Evolutionary conservation across 2,113 vertebrate species (phyloP).

Genomic region (Austrofundulus limnaeus): DNA sequence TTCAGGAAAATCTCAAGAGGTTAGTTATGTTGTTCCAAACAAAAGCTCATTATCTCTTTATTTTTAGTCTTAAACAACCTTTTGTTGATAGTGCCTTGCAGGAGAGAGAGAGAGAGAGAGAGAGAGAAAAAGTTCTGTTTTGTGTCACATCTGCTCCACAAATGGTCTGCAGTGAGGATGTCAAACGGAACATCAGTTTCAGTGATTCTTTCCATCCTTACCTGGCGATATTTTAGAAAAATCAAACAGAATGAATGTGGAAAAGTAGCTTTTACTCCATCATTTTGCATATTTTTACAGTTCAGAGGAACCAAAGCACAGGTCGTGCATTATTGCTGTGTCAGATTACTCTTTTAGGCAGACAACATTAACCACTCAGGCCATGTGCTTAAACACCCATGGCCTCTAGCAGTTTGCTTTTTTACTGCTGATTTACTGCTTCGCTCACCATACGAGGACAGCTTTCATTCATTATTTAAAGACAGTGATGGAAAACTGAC

Average conservation of each 20-base stretch:
- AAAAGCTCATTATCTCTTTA: not conserved
- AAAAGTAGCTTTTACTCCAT: not conserved
- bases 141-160: not conserved
- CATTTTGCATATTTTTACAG: not conserved
- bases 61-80: slow-evolving; percentile 6
- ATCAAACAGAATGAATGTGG: not conserved
- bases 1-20: not conserved
- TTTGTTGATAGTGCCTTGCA: not conserved
- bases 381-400: slow-evolving; percentile 15
- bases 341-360: slow-evolving; percentile 20
- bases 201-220: not conserved
- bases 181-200: not conserved
- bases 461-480: slow-evolving; percentile 63
- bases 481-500: slow-evolving; percentile 32
- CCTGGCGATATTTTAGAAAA: not conserved
- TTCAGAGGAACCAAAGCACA: not conserved
- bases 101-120: not conserved
- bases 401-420: slow-evolving; percentile 40
- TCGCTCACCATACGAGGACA: slow-evolving; percentile 33
- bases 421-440: slow-evolving; percentile 56
- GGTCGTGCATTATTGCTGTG: not conserved
- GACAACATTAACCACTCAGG: slow-evolving; percentile 26
- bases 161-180: not conserved
- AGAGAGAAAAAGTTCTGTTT: not conserved
- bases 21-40: not conserved